Evolutionary conservation across 2,888 invertebrate genomes (phyloP).

Genomic region (Drepanosiphum platanoidis): DNA sequence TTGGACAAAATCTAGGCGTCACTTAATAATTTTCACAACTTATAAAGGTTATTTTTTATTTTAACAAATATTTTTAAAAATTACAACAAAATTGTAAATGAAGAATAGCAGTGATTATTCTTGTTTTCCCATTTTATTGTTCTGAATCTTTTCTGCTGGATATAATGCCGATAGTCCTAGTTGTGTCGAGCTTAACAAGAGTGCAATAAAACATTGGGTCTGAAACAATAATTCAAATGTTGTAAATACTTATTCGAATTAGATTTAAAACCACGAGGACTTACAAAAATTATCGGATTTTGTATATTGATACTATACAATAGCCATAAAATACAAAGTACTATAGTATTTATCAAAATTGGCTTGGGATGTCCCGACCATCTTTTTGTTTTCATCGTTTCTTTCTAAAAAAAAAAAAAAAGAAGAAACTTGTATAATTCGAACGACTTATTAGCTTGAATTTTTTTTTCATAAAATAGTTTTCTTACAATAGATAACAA

Average conservation of each 20-base stretch:
- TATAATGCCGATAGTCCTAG: slow-evolving; percentile 20
- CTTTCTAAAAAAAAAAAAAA: slow-evolving; percentile 2
- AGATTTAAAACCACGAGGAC: not conserved
- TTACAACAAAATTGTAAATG: slow-evolving; percentile 45
- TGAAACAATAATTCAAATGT: slow-evolving; percentile 11
- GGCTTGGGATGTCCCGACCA: slow-evolving; percentile 49
- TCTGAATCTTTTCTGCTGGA: not conserved
- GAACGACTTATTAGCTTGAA: not conserved
- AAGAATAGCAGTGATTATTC: slow-evolving; percentile 29
- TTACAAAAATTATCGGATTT: slow-evolving; percentile 49
- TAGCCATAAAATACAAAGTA: slow-evolving; percentile 52
- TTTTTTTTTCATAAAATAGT: not conserved
- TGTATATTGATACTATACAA: slow-evolving; percentile 41
- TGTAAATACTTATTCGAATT: not conserved
- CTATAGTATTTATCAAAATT: slow-evolving; percentile 39
- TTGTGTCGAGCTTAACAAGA: slow-evolving; percentile 4
- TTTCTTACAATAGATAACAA: slow-evolving; percentile 41
- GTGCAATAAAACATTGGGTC: slow-evolving; percentile 40
- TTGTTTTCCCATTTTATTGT: slow-evolving; percentile 24
- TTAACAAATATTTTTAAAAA: slow-evolving; percentile 43
- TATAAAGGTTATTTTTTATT: slow-evolving; percentile 50
- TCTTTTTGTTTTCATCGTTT: slow-evolving; percentile 37
- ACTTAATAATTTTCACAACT: slow-evolving; percentile 37
- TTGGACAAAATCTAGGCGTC: slow-evolving; percentile 27
- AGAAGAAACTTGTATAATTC: not conserved